Evolutionary conservation across 92 coral and sea anemone species (phyloP).

Genomic region (Phenganax marumi): DNA sequence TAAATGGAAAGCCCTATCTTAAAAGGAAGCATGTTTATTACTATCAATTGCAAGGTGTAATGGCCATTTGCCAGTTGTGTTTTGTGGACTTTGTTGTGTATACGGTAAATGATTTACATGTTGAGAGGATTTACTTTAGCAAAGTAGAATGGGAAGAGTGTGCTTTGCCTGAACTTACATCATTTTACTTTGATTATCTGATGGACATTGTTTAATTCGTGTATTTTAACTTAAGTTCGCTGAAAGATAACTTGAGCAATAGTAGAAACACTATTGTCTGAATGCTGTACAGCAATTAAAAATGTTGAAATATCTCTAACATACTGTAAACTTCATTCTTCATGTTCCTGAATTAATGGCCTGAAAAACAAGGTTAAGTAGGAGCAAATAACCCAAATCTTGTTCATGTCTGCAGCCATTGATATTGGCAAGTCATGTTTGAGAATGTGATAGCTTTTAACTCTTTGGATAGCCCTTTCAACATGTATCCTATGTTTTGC

Average conservation of each 20-base stretch:
- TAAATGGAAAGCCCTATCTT: conserved; percentile 48
- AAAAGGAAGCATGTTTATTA: conserved; percentile 39
- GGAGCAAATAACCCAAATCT: neutral
- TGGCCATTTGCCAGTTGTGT: conserved; percentile 44
- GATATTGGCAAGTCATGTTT: conserved; percentile 1
- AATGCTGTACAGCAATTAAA: neutral
- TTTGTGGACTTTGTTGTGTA: conserved; percentile 51
- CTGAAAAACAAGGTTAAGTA: conserved; percentile 1
- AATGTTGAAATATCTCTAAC: neutral
- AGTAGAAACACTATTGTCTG: neutral
- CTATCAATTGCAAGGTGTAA: conserved; percentile 1
- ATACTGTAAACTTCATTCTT: neutral
- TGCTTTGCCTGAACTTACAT: neutral
- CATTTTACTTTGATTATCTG: neutral
- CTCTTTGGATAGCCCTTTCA: conserved; percentile 5
- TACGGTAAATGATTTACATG: conserved; percentile 25
- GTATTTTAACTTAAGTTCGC: neutral
- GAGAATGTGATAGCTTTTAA: neutral
- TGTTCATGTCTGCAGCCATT: conserved; percentile 6
- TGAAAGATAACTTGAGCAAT: neutral
- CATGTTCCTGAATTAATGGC: conserved; percentile 7
- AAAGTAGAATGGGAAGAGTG: neutral
- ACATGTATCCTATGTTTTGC: conserved; percentile 17
- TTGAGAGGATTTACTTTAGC: neutral
- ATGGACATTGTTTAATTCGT: neutral